Evolutionary conservation across 1,140 invertebrate genomes (phyloP), one percentile per base, ranked within the genome.

Genomic region (Ceratitis capitata): DNA sequence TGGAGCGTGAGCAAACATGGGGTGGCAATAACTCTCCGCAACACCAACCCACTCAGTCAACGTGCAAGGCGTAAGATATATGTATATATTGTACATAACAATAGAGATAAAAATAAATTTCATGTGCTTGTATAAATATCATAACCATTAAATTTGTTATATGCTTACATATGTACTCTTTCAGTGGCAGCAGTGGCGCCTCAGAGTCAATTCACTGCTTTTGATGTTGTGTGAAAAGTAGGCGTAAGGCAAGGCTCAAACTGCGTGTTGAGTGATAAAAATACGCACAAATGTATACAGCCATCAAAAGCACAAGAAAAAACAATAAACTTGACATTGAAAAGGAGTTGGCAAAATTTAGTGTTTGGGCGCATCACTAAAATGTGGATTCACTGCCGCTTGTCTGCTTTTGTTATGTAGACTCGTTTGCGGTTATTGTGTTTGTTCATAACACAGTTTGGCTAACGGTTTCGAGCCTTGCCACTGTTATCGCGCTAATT

Each of bases 141-240:
- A 7, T 39, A 39, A 69, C 0, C 32, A 69, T n/a, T 0, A 1
- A 6, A 16, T 3, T 39, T 16, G 19, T 0, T 23, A 4, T 7
- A 56, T 7, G 5, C 51, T 56, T 69, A 4, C 19, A 32, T 5
- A 3, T 9, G 4, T 78, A 45, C 32, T 35, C 19, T 26, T 23
- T 23, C 12, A 3, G 35, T n/a, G n/a, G 39, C 16, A 69, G n/a
- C 39, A 12, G 29, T n/a, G 35, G 42, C 69, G 42, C 39, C 69
- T 47, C n/a, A 42, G 39, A 35, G n/a, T 78, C 69, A 78, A n/a
- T 45, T 47, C 35, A 26, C 39, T 42, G 23, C 69, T 78, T 78
- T 78, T 45, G 39, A 78, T 78, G 69, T 78, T 78, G 69, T 78
- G 69, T 26, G 69, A 78, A 78, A 78, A 45, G 69, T 78, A 23